Evolutionary conservation across 2,888 invertebrate genomes (phyloP).

Genomic region (Portevinia maculata): DNA sequence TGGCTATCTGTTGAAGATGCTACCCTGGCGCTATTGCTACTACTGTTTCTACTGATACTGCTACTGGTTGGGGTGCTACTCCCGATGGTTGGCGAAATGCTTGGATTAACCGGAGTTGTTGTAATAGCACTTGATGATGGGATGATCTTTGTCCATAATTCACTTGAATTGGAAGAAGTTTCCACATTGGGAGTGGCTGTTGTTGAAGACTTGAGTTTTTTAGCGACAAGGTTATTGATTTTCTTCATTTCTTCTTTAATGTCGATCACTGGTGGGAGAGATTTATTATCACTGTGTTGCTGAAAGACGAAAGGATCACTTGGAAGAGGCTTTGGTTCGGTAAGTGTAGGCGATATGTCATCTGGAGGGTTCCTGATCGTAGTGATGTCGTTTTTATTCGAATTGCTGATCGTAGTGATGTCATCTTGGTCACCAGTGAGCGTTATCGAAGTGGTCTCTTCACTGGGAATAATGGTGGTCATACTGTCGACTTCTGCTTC

Average conservation of each 20-base stretch:
- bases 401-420: neutral
- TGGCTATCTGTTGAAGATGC: slow-evolving; percentile 53
- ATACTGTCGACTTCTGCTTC: neutral
- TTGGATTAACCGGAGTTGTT: too few relatives aligned
- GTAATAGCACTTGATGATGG: slow-evolving; percentile 47
- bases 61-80: slow-evolving; percentile 49
- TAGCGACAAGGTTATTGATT: slow-evolving; percentile 81
- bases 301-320: slow-evolving; percentile 39
- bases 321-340: neutral
- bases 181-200: slow-evolving; percentile 69
- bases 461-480: slow-evolving; percentile 24
- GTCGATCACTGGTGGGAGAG: slow-evolving; percentile 70
- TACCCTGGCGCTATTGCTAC: slow-evolving; percentile 29
- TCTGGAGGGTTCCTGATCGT: slow-evolving; percentile 6
- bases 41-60: slow-evolving; percentile 42
- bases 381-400: slow-evolving; percentile 14
- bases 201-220: slow-evolving; percentile 74
- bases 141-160: slow-evolving; percentile 62
- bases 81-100: slow-evolving; percentile 53
- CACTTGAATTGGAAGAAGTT: slow-evolving; percentile 8
- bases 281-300: neutral
- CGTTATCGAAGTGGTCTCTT: slow-evolving; percentile 15
- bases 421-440: neutral
- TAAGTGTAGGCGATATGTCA: neutral
- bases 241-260: slow-evolving; percentile 78